Evolutionary conservation across 2,113 vertebrate genomes (phyloP).

Genomic region (Megaleporinus macrocephalus): DNA sequence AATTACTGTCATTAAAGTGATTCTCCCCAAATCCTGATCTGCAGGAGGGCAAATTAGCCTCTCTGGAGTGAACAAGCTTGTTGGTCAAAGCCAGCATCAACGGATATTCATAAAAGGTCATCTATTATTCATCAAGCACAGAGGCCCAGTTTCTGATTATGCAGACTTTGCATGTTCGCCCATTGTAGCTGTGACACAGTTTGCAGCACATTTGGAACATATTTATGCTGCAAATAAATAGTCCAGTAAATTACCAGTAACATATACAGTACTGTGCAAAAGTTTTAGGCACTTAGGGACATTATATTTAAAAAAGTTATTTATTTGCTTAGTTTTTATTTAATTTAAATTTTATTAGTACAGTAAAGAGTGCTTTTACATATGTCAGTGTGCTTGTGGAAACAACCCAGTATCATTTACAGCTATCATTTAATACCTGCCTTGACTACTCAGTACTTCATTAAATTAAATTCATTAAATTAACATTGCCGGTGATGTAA

Average conservation of each 20-base stretch:
- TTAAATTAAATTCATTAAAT: no score
- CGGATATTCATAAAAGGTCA: slow-evolving; percentile 44
- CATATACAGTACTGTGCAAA: no score
- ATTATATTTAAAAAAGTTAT: no score
- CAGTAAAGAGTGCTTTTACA: no score
- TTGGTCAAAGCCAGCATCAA: slow-evolving; percentile 19
- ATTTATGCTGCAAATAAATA: slow-evolving; percentile 28
- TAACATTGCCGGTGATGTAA: no score
- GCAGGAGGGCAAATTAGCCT: not conserved
- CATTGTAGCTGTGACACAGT: slow-evolving; percentile 3
- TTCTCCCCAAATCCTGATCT: not conserved
- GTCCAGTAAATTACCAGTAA: not conserved
- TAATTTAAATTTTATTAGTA: no score
- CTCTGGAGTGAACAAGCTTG: not conserved
- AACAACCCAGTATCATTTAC: no score
- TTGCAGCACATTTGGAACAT: slow-evolving; percentile 12
- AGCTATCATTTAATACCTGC: no score
- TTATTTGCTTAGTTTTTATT: no score
- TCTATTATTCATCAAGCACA: slow-evolving; percentile 53
- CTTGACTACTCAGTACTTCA: no score
- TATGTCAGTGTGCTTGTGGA: no score
- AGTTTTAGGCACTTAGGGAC: no score
- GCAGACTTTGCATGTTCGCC: slow-evolving; percentile 30
- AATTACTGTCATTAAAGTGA: not conserved
- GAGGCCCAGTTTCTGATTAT: slow-evolving; percentile 42